phyloP scores from a whole-genome alignment of 2,113 vertebrate genomes.

The Lycaon pictus region DNA sequence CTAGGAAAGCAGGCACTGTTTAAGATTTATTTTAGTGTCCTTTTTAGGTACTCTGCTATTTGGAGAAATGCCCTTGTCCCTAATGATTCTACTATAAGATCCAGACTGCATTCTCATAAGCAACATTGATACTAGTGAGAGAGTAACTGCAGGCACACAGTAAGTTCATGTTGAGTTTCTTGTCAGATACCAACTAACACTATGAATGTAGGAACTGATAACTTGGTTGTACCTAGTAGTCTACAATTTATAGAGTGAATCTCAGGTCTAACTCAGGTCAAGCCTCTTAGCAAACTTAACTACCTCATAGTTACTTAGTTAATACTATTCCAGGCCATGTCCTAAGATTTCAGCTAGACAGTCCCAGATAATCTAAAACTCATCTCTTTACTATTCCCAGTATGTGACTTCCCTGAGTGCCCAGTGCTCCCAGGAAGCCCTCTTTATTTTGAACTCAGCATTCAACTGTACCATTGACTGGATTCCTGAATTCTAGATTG shows the following conservation, averaged over 20 bases:
- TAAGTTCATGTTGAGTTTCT: neutral
- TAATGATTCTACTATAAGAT: constrained; percentile 6
- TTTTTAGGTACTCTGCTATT: neutral
- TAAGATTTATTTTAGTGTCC: neutral
- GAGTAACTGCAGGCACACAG: neutral
- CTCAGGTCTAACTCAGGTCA: neutral
- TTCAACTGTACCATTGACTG: neutral
- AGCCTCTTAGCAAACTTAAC: neutral
- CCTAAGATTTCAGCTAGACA: neutral
- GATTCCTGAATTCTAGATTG: neutral
- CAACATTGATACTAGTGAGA: neutral
- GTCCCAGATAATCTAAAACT: neutral
- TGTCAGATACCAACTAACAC: neutral
- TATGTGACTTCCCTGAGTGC: neutral
- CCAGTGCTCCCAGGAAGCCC: neutral
- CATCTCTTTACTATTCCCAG: neutral
- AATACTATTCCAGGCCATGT: neutral
- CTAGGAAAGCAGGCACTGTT: neutral
- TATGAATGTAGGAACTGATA: neutral
- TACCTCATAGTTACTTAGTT: neutral
- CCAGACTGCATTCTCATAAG: neutral
- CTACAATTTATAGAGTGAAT: neutral
- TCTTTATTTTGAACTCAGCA: neutral
- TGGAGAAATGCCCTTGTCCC: neutral
- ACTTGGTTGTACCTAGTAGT: neutral